Conservation (phyloP, 2,797 vertebrate species). For the Linurgus olivaceus region DNA sequence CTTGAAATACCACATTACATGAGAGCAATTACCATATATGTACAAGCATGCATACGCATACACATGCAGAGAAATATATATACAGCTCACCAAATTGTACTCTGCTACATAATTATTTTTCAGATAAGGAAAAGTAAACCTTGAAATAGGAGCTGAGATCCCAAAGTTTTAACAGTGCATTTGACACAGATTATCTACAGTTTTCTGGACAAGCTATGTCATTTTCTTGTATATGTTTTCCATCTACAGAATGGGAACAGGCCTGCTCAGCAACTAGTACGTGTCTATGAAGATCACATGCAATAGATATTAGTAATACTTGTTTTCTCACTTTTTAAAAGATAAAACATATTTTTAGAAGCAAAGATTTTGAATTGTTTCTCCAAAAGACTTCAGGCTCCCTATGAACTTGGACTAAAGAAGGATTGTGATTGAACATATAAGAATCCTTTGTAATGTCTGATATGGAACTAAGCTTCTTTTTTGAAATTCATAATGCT, state of each 20-base stretch:
- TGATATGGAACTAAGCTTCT: not conserved
- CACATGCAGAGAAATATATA: not conserved
- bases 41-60: not conserved
- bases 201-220: not conserved
- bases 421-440: not conserved
- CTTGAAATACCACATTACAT: not conserved
- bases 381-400: not conserved
- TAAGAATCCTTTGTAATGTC: not conserved
- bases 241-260: not conserved
- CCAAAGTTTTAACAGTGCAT: not conserved
- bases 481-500: not conserved
- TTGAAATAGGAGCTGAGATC: not conserved
- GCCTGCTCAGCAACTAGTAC: not conserved
- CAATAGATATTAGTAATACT: not conserved
- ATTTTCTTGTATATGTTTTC: not conserved
- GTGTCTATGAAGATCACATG: not conserved
- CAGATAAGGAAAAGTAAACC: not conserved
- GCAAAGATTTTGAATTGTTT: not conserved
- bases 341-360: not conserved
- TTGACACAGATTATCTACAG: not conserved
- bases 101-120: not conserved
- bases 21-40: not conserved
- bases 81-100: not conserved
- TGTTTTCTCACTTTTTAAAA: not conserved
- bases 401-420: not conserved